Evolutionary conservation across 2,797 vertebrate species (phyloP).

Genomic region (Podargus strigoides): DNA sequence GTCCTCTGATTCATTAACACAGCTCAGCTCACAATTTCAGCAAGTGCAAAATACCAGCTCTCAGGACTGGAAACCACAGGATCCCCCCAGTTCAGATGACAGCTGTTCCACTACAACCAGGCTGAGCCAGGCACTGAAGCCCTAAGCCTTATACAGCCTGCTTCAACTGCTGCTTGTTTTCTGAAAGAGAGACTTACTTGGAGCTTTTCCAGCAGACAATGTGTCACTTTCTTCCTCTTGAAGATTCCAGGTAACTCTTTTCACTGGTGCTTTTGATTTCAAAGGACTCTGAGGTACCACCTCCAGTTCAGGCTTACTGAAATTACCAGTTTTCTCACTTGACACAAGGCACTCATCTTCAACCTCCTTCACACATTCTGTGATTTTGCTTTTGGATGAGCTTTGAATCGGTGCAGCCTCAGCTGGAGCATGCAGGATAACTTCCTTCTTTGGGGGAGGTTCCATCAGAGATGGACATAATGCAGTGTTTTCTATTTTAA

Average conservation of each 20-base stretch:
- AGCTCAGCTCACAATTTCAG: neutral
- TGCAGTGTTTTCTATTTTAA: constrained; percentile 31
- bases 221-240: constrained; percentile 78
- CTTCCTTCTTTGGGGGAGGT: neutral
- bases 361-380: neutral
- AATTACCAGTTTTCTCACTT: neutral
- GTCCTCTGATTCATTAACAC: neutral
- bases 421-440: neutral
- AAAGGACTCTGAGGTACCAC: constrained; percentile 21
- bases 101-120: neutral
- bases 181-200: constrained; percentile 72
- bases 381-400: neutral
- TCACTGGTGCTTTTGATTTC: constrained; percentile 85
- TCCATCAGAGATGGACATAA: constrained; percentile 18
- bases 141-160: neutral
- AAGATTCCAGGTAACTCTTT: constrained; percentile 98
- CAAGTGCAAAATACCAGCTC: neutral
- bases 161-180: neutral
- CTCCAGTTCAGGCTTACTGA: constrained; percentile 61
- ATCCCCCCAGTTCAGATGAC: neutral
- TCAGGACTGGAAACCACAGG: neutral
- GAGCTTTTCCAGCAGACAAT: constrained; percentile 71
- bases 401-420: neutral
- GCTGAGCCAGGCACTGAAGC: neutral
- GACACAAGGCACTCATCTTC: constrained; percentile 28